Conservation (phyloP, 2,888 invertebrate species). For the Leptinotarsa haldemani region DNA sequence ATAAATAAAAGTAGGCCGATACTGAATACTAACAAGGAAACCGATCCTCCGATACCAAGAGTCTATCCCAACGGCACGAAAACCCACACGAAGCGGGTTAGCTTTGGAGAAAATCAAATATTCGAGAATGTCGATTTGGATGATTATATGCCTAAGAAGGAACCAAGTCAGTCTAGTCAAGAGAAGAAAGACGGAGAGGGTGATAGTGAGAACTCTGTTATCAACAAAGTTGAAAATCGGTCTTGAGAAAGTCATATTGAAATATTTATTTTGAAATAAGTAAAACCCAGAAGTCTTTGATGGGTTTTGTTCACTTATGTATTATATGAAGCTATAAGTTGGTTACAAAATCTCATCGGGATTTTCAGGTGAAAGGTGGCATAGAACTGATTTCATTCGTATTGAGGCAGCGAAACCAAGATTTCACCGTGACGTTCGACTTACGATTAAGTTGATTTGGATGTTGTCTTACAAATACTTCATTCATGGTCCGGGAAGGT, state of each 20-base stretch:
- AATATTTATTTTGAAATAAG: background rate
- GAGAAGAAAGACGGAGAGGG: conserved; percentile 12
- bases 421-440: background rate
- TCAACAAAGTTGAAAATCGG: conserved; percentile 10
- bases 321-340: background rate
- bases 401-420: background rate
- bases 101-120: conserved; percentile 63
- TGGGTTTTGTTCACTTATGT: background rate
- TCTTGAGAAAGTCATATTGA: no score
- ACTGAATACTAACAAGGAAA: conserved; percentile 23
- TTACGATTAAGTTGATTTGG: no score
- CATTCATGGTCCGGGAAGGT: background rate
- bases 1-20: conserved; percentile 54
- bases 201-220: conserved; percentile 8
- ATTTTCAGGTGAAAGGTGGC: conserved; percentile 1
- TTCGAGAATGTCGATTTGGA: conserved; percentile 59
- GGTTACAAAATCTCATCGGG: background rate
- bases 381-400: background rate
- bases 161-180: conserved; percentile 31
- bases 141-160: conserved; percentile 45
- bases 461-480: background rate
- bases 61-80: conserved; percentile 46
- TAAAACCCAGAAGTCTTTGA: background rate
- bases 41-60: conserved; percentile 43
- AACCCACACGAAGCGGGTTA: conserved; percentile 61